Evolutionary conservation across 2,797 vertebrate genomes (phyloP).

Genomic region (Choloepus didactylus): DNA sequence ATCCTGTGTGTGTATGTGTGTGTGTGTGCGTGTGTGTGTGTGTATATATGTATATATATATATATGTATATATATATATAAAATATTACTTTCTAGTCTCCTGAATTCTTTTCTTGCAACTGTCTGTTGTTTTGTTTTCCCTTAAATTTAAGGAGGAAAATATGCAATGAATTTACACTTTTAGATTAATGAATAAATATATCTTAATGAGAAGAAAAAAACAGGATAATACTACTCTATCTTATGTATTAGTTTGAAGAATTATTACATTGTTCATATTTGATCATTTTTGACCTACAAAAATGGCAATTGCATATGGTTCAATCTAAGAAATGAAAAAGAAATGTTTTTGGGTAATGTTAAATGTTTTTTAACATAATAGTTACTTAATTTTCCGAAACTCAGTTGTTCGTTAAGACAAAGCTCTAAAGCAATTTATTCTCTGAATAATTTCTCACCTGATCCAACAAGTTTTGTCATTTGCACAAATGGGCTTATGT

Average conservation of each 20-base stretch:
- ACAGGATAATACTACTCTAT: not conserved
- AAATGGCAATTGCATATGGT: not conserved
- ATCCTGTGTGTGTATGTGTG: not conserved
- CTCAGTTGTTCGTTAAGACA: not conserved
- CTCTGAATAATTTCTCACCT: conserved; percentile 1
- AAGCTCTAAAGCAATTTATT: not conserved
- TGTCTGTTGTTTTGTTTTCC: not conserved
- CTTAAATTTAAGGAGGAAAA: not conserved
- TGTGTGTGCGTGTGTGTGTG: too few relatives aligned
- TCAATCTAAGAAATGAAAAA: not conserved
- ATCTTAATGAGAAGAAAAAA: not conserved
- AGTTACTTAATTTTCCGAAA: not conserved
- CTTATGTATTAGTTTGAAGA: not conserved
- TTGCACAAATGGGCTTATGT: not conserved
- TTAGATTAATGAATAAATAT: not conserved
- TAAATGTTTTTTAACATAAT: not conserved
- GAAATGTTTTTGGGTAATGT: not conserved
- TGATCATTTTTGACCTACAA: too few relatives aligned
- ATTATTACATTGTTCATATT: not conserved
- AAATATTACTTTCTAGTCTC: not conserved
- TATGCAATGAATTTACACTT: not conserved
- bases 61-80: not conserved
- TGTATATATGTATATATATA: too few relatives aligned
- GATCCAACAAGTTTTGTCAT: not conserved
- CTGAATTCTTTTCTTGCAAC: not conserved